Conservation (phyloP, 2,888 invertebrate genomes). For the Drosophila helvetica region DNA sequence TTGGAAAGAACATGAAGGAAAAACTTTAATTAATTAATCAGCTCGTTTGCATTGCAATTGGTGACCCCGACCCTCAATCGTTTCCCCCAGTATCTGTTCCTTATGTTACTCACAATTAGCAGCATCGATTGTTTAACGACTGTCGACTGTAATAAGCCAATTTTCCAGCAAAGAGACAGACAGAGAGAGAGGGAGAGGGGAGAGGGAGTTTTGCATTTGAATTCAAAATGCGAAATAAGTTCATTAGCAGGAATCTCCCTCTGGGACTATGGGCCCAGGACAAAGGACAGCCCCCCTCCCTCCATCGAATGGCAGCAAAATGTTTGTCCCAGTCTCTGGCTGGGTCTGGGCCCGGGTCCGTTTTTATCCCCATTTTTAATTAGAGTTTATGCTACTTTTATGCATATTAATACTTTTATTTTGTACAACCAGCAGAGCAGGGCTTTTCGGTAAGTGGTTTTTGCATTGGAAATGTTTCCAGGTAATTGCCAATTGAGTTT, state of each 20-base stretch:
- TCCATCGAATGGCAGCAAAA: conserved; percentile 43
- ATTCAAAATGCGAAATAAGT: conserved; percentile 74
- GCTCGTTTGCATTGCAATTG: neutral
- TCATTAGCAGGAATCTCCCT: conserved; percentile 59
- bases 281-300: conserved; percentile 8
- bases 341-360: neutral
- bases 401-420: conserved; percentile 61
- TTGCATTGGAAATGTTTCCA: neutral
- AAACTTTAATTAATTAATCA: neutral
- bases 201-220: conserved; percentile 56
- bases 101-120: conserved; percentile 62
- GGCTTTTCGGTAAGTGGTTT: neutral
- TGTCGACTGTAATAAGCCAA: conserved; percentile 73
- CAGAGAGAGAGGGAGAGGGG: conserved; percentile 19
- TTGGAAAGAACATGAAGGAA: neutral
- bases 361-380: conserved; percentile 42
- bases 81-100: neutral
- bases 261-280: conserved; percentile 11
- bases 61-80: neutral
- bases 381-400: conserved; percentile 70
- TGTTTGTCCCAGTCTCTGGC: conserved; percentile 39
- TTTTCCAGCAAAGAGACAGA: conserved; percentile 31
- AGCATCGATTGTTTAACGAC: conserved; percentile 69
- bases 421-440: neutral
- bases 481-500: neutral